A percentile compares a stretch with the other conserved stretches of the same genome.
These are phyloP conservation scores for Mohoua ochrocephala DNA, from an alignment of 2,113 vertebrate species.

Conservation along the genomic window DNA sequence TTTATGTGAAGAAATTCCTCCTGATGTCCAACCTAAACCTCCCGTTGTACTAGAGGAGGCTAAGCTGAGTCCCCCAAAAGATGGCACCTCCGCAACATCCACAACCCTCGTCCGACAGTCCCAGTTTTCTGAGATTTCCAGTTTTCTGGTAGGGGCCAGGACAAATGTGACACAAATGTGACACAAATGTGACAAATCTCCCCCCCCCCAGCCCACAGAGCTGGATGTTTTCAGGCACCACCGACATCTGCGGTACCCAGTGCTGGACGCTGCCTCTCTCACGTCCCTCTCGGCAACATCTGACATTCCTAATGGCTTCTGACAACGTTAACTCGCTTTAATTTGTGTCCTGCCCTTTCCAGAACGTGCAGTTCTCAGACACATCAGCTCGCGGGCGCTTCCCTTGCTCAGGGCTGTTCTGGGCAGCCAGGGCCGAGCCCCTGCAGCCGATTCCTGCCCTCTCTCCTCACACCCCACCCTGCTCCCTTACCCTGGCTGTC, in stretches of 20 bases:
- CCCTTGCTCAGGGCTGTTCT: neutral
- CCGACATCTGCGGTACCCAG: accelerated
- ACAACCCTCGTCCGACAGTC: accelerated
- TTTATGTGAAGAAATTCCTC: neutral
- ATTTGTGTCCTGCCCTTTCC: neutral
- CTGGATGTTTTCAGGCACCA: accelerated
- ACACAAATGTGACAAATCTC: neutral
- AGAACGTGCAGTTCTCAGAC: accelerated
- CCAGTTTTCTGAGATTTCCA: neutral
- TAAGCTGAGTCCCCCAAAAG: neutral
- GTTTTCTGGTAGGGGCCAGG: neutral
- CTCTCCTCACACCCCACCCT: neutral
- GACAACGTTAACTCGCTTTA: accelerated
- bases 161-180: accelerated
- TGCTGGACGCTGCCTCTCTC: neutral
- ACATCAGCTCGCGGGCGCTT: accelerated
- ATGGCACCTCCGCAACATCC: no score
- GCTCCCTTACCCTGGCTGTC: neutral
- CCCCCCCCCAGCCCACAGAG: accelerated
- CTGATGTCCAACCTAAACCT: neutral
- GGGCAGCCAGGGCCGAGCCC: accelerated
- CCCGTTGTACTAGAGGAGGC: neutral
- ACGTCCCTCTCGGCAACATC: neutral
- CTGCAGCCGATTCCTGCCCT: accelerated
- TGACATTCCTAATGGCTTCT: neutral